phyloP scores from a whole-genome alignment of 2,797 vertebrate genomes.

The Mus caroli region DNA sequence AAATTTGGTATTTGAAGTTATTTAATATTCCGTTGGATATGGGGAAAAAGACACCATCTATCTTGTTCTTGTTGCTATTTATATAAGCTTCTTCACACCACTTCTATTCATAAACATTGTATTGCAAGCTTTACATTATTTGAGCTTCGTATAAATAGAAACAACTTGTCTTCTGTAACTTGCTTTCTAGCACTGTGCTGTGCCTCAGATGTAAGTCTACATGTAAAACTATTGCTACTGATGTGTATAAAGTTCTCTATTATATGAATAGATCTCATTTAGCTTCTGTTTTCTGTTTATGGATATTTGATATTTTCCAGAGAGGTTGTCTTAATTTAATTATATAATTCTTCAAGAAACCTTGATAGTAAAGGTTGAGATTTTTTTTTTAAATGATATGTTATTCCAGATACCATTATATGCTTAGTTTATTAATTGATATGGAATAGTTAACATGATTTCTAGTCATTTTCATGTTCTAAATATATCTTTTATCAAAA shows the following conservation, averaged over 20 bases:
- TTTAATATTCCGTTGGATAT: slow-evolving; percentile 5
- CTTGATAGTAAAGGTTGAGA: neutral
- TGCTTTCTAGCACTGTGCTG: neutral
- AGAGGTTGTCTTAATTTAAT: neutral
- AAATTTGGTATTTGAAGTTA: slow-evolving; percentile 27
- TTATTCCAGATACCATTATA: neutral
- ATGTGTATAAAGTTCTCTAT: neutral
- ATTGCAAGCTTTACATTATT: neutral
- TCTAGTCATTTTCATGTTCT: slow-evolving; percentile 26
- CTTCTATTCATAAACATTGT: slow-evolving; percentile 38
- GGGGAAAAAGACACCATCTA: neutral
- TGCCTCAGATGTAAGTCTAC: neutral
- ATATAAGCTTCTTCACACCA: neutral
- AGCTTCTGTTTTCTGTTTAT: neutral
- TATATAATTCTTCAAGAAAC: slow-evolving; percentile 45
- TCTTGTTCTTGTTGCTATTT: slow-evolving; percentile 55
- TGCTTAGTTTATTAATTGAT: slow-evolving; percentile 39
- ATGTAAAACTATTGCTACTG: neutral
- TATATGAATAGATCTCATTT: neutral
- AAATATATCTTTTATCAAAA: neutral
- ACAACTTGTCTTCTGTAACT: neutral
- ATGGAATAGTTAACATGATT: slow-evolving; percentile 31
- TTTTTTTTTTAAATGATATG: slow-evolving; percentile 14
- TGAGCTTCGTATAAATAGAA: slow-evolving; percentile 41
- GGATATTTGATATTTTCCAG: slow-evolving; percentile 29